Percentiles rank a stretch among this genome's conserved stretches.
Evolutionary conservation across 64 coral and sea anemone species (phyloP).

Genomic region (Montipora cactus): DNA sequence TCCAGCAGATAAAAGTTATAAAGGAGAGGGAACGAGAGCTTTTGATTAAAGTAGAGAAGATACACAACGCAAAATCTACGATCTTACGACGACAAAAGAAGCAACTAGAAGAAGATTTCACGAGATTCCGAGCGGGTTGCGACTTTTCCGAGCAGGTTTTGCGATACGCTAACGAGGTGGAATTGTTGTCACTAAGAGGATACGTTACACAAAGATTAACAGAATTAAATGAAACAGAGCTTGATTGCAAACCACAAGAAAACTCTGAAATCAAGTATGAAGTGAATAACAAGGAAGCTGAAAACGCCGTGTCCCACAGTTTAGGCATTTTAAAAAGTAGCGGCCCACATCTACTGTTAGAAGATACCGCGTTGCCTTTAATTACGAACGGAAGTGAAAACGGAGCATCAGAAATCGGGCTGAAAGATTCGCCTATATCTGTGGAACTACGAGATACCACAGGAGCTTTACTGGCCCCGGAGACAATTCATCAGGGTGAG

Average conservation of each 20-base stretch:
- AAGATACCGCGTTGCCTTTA: not conserved
- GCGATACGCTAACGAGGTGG: conserved; percentile 87
- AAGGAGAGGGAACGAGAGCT: conserved; percentile 81
- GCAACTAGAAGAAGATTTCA: conserved; percentile 66
- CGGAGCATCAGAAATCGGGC: not conserved
- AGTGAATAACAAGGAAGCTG: conserved; percentile 80
- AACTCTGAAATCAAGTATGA: conserved; percentile 75
- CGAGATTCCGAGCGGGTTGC: conserved; percentile 73
- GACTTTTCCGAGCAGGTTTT: conserved; percentile 88
- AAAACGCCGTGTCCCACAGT: conserved; percentile 66
- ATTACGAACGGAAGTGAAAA: conserved; percentile 19
- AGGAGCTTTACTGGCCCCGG: conserved; percentile 5
- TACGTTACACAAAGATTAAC: conserved; percentile 74
- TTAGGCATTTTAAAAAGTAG: conserved; percentile 76
- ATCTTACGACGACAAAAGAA: conserved; percentile 56
- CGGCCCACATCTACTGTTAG: conserved; percentile 3
- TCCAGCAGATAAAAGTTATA: conserved; percentile 72
- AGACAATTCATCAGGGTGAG: conserved; percentile 52
- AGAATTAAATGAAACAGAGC: conserved; percentile 55
- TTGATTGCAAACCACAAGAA: conserved; percentile 73
- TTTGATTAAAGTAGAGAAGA: conserved; percentile 62
- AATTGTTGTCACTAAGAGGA: conserved; percentile 69
- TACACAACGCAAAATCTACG: conserved; percentile 66
- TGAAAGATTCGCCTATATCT: not conserved
- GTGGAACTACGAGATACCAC: conserved; percentile 58